Conservation (phyloP, 2,888 invertebrate genomes). For the Philaethria dido region DNA sequence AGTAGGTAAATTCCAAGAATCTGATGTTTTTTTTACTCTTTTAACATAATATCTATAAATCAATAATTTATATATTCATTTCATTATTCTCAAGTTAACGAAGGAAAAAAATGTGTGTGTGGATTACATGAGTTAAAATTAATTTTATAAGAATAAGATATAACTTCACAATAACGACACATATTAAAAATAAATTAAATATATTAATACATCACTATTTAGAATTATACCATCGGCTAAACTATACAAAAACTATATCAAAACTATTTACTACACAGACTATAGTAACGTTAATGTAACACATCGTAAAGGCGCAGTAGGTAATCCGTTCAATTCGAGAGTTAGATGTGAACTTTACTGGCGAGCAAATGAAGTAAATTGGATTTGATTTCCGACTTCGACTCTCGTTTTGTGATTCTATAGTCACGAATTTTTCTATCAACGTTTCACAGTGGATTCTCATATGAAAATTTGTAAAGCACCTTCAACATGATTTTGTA, state of each 20-base stretch:
- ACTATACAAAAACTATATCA: neutral
- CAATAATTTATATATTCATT: too few species aligned
- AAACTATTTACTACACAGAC: neutral
- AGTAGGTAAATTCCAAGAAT: too few species aligned
- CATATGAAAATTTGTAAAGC: constrained; percentile 46
- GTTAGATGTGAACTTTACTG: constrained; percentile 75
- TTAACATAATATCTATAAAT: too few species aligned
- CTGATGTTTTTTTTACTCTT: too few species aligned
- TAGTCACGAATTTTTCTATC: constrained; percentile 72
- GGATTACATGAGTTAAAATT: too few species aligned
- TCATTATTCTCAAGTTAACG: too few species aligned
- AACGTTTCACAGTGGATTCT: constrained; percentile 51
- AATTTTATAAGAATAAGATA: too few species aligned
- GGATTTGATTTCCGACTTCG: constrained; percentile 76
- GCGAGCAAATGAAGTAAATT: constrained; percentile 80
- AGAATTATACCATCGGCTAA: too few species aligned
- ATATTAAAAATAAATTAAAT: too few species aligned
- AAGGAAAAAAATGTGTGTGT: too few species aligned
- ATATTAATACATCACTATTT: too few species aligned
- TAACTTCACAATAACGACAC: too few species aligned
- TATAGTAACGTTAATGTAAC: neutral
- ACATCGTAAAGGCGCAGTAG: constrained; percentile 34
- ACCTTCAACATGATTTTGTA: constrained; percentile 24
- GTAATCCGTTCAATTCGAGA: constrained; percentile 75
- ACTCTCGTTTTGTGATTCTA: constrained; percentile 69